These are phyloP conservation scores for Ctenopoma multispine DNA, from an alignment of 2,797 vertebrate genomes.

Conservation along the genomic window DNA sequence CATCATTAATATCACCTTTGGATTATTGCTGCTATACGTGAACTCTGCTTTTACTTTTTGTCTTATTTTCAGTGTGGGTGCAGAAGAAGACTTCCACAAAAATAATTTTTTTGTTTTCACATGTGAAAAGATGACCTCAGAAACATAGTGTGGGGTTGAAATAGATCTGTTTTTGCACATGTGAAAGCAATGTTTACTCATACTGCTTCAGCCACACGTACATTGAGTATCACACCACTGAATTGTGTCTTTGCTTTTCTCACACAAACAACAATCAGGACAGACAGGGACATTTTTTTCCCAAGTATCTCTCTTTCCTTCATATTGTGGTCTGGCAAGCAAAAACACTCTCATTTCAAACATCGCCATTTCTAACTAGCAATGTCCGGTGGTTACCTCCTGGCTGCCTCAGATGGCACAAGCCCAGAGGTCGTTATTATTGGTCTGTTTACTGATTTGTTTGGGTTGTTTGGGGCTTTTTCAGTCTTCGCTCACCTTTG, in stretches of 20 bases:
- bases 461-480: conserved; percentile 62
- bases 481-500: conserved; percentile 40
- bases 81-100: neutral
- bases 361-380: conserved; percentile 59
- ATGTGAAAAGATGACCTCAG: conserved; percentile 2
- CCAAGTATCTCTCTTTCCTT: conserved; percentile 55
- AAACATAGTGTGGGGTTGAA: neutral
- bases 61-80: neutral
- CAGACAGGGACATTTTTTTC: conserved; percentile 53
- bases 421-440: conserved; percentile 67
- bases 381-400: conserved; percentile 70
- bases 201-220: conserved; percentile 19
- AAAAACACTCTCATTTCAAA: conserved; percentile 59
- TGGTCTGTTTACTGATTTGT: conserved; percentile 67
- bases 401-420: conserved; percentile 44
- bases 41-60: neutral
- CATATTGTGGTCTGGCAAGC: conserved; percentile 64
- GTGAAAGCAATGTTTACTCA: conserved; percentile 12
- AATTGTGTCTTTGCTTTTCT: conserved; percentile 22
- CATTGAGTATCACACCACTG: conserved; percentile 27
- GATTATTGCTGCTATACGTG: neutral
- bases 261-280: conserved; percentile 54
- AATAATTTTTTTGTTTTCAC: conserved; percentile 1
- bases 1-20: no score
- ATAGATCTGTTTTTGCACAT: neutral